These are phyloP conservation scores for Melanargia galathea DNA, from an alignment of 2,888 invertebrate genomes.

Conservation along the genomic window DNA sequence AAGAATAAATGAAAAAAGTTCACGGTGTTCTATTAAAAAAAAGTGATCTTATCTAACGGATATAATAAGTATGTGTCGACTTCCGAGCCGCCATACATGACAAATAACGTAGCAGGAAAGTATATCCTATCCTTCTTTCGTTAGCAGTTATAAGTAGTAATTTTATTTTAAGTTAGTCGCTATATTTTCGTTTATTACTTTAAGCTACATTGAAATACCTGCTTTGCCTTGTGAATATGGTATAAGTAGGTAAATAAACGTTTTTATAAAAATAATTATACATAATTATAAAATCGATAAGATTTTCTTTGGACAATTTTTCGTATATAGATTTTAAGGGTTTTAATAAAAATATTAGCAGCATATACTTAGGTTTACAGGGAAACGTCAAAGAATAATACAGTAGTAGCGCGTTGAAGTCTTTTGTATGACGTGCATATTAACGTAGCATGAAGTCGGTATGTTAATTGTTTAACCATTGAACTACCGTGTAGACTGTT, in stretches of 20 bases:
- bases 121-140: background rate
- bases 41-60: constrained; percentile 13
- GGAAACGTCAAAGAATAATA: background rate
- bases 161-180: too few relatives aligned
- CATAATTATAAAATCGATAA: too few relatives aligned
- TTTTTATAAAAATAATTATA: too few relatives aligned
- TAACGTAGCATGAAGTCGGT: constrained; percentile 7
- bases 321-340: too few relatives aligned
- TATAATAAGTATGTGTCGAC: constrained; percentile 2
- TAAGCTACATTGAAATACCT: too few relatives aligned
- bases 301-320: too few relatives aligned
- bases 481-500: background rate
- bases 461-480: background rate
- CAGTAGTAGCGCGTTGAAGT: constrained; percentile 31
- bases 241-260: too few relatives aligned
- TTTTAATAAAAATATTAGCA: background rate
- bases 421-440: constrained; percentile 25
- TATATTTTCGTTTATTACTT: too few relatives aligned
- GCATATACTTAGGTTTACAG: background rate
- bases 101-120: background rate
- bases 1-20: background rate
- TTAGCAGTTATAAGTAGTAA: too few relatives aligned
- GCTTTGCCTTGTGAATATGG: too few relatives aligned
- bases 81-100: constrained; percentile 1
- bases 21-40: background rate